Conservation (phyloP, 2,888 invertebrate species). For the Eledona agricola region DNA sequence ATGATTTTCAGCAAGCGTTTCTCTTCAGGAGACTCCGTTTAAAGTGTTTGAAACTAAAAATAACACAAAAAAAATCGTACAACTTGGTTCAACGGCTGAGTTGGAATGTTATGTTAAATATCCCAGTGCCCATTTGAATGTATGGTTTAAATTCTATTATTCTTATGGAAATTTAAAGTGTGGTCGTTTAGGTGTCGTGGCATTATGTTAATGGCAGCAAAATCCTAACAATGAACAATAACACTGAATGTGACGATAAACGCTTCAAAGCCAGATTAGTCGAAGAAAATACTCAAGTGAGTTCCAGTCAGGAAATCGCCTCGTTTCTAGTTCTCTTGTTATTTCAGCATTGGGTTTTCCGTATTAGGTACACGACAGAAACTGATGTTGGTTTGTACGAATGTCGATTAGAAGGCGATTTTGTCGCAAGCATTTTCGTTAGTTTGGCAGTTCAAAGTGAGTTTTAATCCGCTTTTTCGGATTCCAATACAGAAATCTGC, state of each 20-base stretch:
- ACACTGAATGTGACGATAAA: slow-evolving; percentile 12
- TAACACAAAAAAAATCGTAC: slow-evolving; percentile 12
- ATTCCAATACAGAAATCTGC: no score
- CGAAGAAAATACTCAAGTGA: slow-evolving; percentile 22
- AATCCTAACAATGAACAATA: slow-evolving; percentile 11
- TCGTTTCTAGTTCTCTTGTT: no score
- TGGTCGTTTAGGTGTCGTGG: slow-evolving; percentile 9
- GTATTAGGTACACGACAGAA: slow-evolving; percentile 18
- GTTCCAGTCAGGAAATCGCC: slow-evolving; percentile 1
- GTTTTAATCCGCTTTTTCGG: slow-evolving; percentile 48
- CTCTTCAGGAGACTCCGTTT: not conserved
- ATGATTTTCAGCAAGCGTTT: not conserved
- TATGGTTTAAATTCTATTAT: slow-evolving; percentile 3
- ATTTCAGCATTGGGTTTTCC: slow-evolving; percentile 18
- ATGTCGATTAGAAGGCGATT: slow-evolving; percentile 74
- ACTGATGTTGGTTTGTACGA: slow-evolving; percentile 67
- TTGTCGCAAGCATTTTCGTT: slow-evolving; percentile 72
- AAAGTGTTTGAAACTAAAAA: slow-evolving; percentile 14
- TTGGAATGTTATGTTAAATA: slow-evolving; percentile 16
- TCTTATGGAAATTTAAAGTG: not conserved
- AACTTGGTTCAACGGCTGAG: slow-evolving; percentile 22
- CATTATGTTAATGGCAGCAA: slow-evolving; percentile 9
- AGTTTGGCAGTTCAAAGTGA: slow-evolving; percentile 72
- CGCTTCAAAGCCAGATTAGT: slow-evolving; percentile 2
- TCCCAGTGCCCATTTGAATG: slow-evolving; percentile 17